A percentile compares a stretch with the other conserved stretches of the same genome.
Evolutionary conservation across 2,797 vertebrate genomes (phyloP).

Genomic region (Tauraco hartlaubi): DNA sequence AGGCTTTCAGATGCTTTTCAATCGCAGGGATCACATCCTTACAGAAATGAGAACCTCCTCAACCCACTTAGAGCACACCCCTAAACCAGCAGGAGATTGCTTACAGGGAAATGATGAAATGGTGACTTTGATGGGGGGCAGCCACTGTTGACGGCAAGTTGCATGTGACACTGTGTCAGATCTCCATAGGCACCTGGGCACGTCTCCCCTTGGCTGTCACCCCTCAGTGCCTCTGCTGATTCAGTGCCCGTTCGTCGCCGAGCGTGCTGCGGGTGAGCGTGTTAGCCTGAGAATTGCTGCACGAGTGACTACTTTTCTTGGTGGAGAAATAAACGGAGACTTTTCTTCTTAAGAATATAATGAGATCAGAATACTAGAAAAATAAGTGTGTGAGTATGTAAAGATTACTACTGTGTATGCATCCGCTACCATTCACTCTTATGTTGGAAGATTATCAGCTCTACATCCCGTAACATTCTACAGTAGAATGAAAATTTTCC

Average conservation of each 20-base stretch:
- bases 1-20: background rate
- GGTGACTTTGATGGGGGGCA: background rate
- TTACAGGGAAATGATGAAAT: background rate
- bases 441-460: background rate
- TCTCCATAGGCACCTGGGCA: background rate
- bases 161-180: background rate
- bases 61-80: background rate
- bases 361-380: background rate
- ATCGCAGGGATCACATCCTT: background rate
- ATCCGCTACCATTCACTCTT: background rate
- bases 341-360: background rate
- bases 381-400: background rate
- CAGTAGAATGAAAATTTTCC: constrained; percentile 1
- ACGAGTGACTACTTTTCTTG: background rate
- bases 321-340: background rate
- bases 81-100: background rate
- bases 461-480: background rate
- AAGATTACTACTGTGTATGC: background rate
- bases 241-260: background rate
- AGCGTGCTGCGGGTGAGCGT: accelerated
- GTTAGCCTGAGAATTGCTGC: background rate
- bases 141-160: background rate
- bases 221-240: background rate
- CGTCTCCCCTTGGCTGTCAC: background rate
- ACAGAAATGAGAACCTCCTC: background rate